Conservation (phyloP, 1,140 invertebrate genomes). For the Microplitis demolitor region DNA sequence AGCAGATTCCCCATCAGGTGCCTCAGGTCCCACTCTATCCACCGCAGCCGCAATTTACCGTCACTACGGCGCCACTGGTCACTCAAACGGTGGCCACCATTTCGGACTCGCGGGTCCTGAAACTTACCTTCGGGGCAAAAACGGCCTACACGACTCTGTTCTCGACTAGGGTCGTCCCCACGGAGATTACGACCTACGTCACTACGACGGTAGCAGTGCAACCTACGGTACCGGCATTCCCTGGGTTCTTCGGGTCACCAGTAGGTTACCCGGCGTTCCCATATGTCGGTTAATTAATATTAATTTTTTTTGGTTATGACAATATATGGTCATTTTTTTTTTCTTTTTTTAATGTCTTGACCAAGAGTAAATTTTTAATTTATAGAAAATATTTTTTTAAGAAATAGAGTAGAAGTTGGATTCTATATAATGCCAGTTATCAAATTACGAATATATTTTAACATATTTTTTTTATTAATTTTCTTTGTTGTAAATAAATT, state of each 20-base stretch:
- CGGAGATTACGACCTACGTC: conserved; percentile 79
- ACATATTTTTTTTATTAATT: too few relatives aligned
- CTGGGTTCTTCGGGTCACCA: conserved; percentile 77
- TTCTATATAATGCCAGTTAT: background rate
- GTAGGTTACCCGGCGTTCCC: conserved; percentile 71
- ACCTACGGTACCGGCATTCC: conserved; percentile 69
- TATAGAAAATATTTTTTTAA: background rate
- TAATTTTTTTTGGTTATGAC: too few relatives aligned
- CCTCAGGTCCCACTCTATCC: conserved; percentile 62
- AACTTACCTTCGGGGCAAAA: conserved; percentile 86
- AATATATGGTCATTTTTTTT: background rate
- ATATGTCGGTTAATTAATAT: conserved; percentile 69
- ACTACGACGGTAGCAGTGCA: conserved; percentile 78
- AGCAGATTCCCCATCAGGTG: conserved; percentile 40
- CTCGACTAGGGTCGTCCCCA: conserved; percentile 83
- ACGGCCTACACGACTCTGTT: conserved; percentile 86
- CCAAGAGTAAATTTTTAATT: background rate
- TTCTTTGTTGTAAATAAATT: conserved; percentile 45
- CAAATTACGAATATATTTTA: background rate
- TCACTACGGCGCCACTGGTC: conserved; percentile 81
- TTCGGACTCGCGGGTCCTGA: conserved; percentile 81
- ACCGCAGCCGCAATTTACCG: conserved; percentile 72
- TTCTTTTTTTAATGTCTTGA: background rate
- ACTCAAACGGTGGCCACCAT: conserved; percentile 79
- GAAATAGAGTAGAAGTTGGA: too few relatives aligned